Evolutionary conservation across 2,797 vertebrate genomes (phyloP).

Genomic region (Psittacula echo): DNA sequence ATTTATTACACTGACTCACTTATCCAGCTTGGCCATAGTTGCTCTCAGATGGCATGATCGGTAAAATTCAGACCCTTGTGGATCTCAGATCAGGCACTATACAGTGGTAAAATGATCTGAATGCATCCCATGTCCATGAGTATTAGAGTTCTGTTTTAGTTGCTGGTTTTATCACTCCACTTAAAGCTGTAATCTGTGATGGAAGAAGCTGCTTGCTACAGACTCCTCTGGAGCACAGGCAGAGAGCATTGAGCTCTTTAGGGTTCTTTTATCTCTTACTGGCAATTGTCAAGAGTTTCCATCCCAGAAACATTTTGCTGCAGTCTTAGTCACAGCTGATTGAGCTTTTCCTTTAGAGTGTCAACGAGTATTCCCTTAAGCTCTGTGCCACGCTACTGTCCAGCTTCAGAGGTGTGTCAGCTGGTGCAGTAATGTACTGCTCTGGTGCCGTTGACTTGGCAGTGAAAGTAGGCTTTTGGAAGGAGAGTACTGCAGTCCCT

Average conservation of each 20-base stretch:
- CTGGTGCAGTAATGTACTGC: not conserved
- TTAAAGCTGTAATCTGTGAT: not conserved
- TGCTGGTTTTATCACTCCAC: not conserved
- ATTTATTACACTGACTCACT: not conserved
- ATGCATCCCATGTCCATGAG: rapidly evolving
- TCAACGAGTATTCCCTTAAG: not conserved
- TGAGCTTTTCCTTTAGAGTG: not conserved
- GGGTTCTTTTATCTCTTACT: not conserved
- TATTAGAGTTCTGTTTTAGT: not conserved
- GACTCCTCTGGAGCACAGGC: not conserved
- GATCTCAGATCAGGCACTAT: rapidly evolving
- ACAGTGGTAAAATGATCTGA: not conserved
- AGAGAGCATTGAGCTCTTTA: not conserved
- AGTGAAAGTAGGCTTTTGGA: not conserved
- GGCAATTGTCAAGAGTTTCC: not conserved
- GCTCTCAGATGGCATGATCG: not conserved
- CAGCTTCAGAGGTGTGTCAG: not conserved
- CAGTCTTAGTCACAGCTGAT: not conserved
- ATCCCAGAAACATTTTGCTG: not conserved
- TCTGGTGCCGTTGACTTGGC: not conserved
- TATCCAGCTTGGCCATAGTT: not conserved
- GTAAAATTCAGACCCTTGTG: not conserved
- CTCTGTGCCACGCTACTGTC: not conserved
- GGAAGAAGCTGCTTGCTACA: not conserved
- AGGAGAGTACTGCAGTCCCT: not conserved